Percentiles rank a stretch among this genome's conserved stretches.
Conservation (phyloP, 53 echinoderm and acorn worm species). For the Pentamera pediparva region DNA sequence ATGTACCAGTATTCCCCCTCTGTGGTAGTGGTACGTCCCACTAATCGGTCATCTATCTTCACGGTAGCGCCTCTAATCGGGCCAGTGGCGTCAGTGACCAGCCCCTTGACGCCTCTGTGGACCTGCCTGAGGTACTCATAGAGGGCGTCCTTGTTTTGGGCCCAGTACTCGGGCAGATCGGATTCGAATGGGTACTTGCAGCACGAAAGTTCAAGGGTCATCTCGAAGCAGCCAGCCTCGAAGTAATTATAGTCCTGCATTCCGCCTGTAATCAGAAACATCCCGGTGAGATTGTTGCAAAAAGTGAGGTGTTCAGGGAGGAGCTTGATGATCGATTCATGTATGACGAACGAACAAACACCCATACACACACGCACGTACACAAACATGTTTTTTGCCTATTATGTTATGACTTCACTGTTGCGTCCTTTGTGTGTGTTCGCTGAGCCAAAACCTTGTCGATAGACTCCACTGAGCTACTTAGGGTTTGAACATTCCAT, state of each 20-base stretch:
- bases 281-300: background rate
- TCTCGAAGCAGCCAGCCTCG: slow-evolving; percentile 69
- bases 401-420: too few species aligned
- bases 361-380: too few species aligned
- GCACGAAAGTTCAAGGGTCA: slow-evolving; percentile 78
- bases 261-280: slow-evolving; percentile 41
- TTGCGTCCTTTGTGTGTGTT: too few species aligned
- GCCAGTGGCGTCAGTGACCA: slow-evolving; percentile 41
- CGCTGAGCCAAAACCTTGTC: too few species aligned
- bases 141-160: slow-evolving; percentile 56
- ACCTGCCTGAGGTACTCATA: slow-evolving; percentile 77
- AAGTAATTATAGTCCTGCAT: slow-evolving; percentile 95
- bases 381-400: too few species aligned
- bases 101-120: slow-evolving; percentile 79
- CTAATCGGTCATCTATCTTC: slow-evolving; percentile 41
- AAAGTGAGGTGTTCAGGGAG: too few species aligned
- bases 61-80: slow-evolving; percentile 52
- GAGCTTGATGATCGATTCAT: too few species aligned
- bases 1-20: slow-evolving; percentile 81
- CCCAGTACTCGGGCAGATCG: slow-evolving; percentile 50
- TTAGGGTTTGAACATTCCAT: too few species aligned
- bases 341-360: too few species aligned
- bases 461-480: too few species aligned
- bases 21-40: slow-evolving; percentile 40
- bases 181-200: slow-evolving; percentile 67